These are phyloP conservation scores for Oryctolagus cuniculus DNA, from an alignment of 2,113 vertebrate species.

Conservation along the genomic window mOryCun1.1 NC_091435.1:162814501-162815000, in stretches of 20 bases:
- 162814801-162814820: no score
- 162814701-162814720: neutral
- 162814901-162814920: neutral
- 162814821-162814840: neutral
- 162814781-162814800: no score
- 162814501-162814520: neutral
- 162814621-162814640: neutral
- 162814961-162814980: neutral
- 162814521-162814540: neutral
- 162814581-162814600: neutral
- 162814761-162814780: no score
- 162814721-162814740: no score
- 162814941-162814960: neutral
- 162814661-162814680: neutral
- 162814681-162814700: neutral
- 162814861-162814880: neutral
- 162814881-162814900: neutral
- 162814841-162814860: neutral
- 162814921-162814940: neutral
- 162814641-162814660: neutral
- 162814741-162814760: no score
- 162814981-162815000: neutral
- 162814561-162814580: neutral
- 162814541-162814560: constrained; percentile 29
- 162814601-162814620: constrained; percentile 4